Base-by-base conservation (phyloP, 2,888 invertebrate genomes). In the Mesopsocus fuscifrons region DNA sequence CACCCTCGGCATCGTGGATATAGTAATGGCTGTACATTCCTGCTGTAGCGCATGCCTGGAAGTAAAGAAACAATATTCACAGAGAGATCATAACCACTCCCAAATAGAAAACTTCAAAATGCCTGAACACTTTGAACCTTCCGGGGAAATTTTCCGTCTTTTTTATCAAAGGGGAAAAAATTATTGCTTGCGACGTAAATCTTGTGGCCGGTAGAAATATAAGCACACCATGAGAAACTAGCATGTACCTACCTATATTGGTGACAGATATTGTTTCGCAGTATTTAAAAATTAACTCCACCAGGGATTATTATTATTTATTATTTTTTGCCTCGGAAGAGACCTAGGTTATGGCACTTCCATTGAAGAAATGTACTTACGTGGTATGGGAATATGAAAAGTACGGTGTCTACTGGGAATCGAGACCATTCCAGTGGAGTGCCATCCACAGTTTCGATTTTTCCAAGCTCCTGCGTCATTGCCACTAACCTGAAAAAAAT, bases 381-480 rank as follows among this genome's bases (percentile, higher is more conserved):
- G 48, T 59, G 59, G 42, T 49, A 56, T 5, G 58, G 59, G 17
- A 52, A 50, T 18, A 59, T 48, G 47, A 49, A 56, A 3, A 59
- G 49, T 41, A 55, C 47, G 11, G 51, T 49, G 22, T 55, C 57
- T 3, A 57, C 46, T 5, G 59, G 58, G 42, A 51, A 56, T 15
- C 49, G 45, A 2, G 45, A 41, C 43, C 49, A 56, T 45, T 57
- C 49, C 3, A 58, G 20, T 3, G 16, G 16, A 5, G 48, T 43
- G 3, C 53, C 56, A 20, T 51, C 47, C 4, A 47, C 45, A 11
- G 53, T 48, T n/a, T 48, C 46, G 3, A 59, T 48, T 41, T 51
- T 53, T 2, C 59, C 59, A 13, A 55, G 45, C 47, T 59, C 59
- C 44, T 59, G 58, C 2, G 50, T 49, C 53, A 58, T 52, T 2